Conservation (phyloP, 2,797 vertebrate species). For the Iguana delicatissima region DNA sequence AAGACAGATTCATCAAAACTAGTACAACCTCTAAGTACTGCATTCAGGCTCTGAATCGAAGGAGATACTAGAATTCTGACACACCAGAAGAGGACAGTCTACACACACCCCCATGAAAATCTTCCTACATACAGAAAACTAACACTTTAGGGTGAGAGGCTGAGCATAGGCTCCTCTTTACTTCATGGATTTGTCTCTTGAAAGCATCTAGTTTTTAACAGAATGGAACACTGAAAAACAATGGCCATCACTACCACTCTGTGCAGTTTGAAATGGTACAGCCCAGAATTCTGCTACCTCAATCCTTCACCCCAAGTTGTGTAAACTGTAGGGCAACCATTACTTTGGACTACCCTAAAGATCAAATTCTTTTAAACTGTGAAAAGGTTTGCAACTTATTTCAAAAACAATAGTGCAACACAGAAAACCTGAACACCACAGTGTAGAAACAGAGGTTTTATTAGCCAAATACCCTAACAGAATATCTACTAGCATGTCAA, state of each 20-base stretch:
- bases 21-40: background rate
- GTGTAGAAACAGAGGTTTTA: background rate
- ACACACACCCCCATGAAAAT: background rate
- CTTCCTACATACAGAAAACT: background rate
- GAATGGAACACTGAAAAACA: background rate
- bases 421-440: background rate
- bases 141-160: background rate
- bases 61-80: background rate
- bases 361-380: background rate
- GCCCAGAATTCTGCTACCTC: background rate
- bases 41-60: background rate
- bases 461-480: background rate
- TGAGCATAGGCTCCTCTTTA: background rate
- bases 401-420: slow-evolving; percentile 1
- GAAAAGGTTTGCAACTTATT: background rate
- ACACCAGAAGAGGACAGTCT: background rate
- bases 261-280: background rate
- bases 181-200: background rate
- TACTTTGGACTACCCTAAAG: background rate
- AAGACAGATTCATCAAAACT: background rate
- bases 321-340: background rate
- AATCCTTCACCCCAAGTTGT: background rate
- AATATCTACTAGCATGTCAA: background rate
- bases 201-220: background rate
- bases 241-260: background rate